These are phyloP conservation scores for Coturnix japonica DNA, from an alignment of 2,113 vertebrate species.

Conservation along the genomic window DNA sequence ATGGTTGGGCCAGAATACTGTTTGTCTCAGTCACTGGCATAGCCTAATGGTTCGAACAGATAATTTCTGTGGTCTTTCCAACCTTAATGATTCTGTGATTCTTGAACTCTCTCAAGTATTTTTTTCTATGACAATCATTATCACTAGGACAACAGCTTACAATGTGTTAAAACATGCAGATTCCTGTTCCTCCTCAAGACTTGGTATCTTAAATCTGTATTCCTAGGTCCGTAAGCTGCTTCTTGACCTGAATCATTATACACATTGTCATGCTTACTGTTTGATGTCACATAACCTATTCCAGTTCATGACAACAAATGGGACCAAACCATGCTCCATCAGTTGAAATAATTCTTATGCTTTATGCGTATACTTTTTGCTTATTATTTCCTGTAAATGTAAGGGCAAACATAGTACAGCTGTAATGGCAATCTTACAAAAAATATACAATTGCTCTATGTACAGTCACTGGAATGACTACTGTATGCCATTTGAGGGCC, in stretches of 20 bases:
- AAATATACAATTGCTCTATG: background rate
- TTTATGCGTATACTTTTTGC: background rate
- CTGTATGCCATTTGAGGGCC: background rate
- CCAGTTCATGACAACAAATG: background rate
- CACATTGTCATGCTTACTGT: background rate
- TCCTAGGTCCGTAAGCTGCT: background rate
- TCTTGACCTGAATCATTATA: background rate
- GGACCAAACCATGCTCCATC: background rate
- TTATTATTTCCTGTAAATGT: background rate
- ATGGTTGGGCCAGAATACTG: background rate
- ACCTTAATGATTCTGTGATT: too few species aligned
- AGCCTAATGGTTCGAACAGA: too few species aligned
- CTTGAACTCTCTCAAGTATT: background rate
- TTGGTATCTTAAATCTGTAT: background rate
- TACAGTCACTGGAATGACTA: background rate
- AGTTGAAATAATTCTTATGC: background rate
- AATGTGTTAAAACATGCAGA: background rate
- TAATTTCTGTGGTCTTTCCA: too few species aligned
- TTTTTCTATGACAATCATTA: background rate
- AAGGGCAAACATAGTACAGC: background rate
- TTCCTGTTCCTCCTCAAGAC: background rate
- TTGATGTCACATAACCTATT: background rate
- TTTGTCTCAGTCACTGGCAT: background rate
- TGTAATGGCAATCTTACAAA: background rate
- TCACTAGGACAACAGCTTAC: background rate